Conservation (phyloP, 2,888 invertebrate species). For the Papilio elwesi region DNA sequence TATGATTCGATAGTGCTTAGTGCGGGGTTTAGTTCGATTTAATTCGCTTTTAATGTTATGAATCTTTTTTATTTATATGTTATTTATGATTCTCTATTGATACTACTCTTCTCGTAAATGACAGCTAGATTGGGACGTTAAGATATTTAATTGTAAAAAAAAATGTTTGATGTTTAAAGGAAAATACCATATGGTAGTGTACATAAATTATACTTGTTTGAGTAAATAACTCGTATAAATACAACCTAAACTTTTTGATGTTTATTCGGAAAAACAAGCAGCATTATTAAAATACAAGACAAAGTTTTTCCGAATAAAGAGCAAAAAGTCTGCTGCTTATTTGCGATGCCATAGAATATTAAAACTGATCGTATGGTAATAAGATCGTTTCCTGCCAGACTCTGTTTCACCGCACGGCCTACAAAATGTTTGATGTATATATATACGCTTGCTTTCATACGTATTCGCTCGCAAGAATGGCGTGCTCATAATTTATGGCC, state of each 20-base stretch:
- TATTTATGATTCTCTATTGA: too few species aligned
- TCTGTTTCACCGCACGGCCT: constrained; percentile 17
- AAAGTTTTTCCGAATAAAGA: neutral
- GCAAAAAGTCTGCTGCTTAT: constrained; percentile 4
- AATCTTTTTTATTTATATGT: too few species aligned
- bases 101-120: too few species aligned
- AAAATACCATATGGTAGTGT: too few species aligned
- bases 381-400: constrained; percentile 18
- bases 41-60: too few species aligned
- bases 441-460: constrained; percentile 11
- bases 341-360: constrained; percentile 25
- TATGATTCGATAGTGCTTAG: constrained; percentile 16
- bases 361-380: constrained; percentile 22
- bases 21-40: neutral
- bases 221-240: neutral
- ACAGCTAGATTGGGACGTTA: too few species aligned
- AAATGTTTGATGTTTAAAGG: neutral
- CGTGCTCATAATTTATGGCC: constrained; percentile 38
- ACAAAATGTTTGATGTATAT: constrained; percentile 28
- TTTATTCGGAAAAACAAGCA: too few species aligned
- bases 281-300: too few species aligned
- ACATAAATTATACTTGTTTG: neutral
- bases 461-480: constrained; percentile 14
- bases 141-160: neutral
- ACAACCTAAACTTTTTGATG: too few species aligned